Base-by-base conservation (phyloP, 2,888 invertebrate species). In the Lasioglossum marginatum region DNA sequence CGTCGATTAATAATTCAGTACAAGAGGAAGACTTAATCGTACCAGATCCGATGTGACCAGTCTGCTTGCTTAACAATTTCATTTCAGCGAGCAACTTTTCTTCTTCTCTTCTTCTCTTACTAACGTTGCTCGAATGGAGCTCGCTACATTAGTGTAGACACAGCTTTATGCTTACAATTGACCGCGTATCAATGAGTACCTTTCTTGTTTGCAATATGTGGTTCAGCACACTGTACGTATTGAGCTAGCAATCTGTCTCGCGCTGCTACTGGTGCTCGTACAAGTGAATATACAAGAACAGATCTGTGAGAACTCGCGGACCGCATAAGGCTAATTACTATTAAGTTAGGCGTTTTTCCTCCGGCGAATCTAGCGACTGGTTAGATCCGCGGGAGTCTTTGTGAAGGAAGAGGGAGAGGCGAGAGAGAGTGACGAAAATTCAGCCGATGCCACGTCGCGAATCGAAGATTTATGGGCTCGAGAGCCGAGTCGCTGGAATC, bases 401-500 rank as follows among this genome's bases (percentile, higher is more conserved):
- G 52, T 0, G 10, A n/a, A n/a, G 10, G n/a, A 52, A 6, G 16
- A 31, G 6, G 16, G 6, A 16, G 63, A 27, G 27, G 1, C 1
- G 12, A 27, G 27, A 27, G 27, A 60, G 60, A 16, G 77, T 79
- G 88, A 90, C 91, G 89, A 89, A 92, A 92, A 88, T 87, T 89
- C 88, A 89, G 86, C 78, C 77, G 83, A 82, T 77, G 81, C 75
- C 74, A 79, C 73, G 77, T 71, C 79, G 63, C 86, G 88, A 85
- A 87, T 87, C 87, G 83, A 86, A 85, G 87, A 90, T 88, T 90
- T 89, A 87, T 87, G 86, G 79, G 79, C 81, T 84, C 84, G 84
- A 83, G 78, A 83, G 83, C 3, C 19, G 73, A 82, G 85, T 48
- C 81, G 82, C 66, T 79, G 77, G 74, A 45, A 91, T 89, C 84